Base-by-base conservation (phyloP, 1,140 invertebrate genomes). In the Neodiprion fabricii region DNA sequence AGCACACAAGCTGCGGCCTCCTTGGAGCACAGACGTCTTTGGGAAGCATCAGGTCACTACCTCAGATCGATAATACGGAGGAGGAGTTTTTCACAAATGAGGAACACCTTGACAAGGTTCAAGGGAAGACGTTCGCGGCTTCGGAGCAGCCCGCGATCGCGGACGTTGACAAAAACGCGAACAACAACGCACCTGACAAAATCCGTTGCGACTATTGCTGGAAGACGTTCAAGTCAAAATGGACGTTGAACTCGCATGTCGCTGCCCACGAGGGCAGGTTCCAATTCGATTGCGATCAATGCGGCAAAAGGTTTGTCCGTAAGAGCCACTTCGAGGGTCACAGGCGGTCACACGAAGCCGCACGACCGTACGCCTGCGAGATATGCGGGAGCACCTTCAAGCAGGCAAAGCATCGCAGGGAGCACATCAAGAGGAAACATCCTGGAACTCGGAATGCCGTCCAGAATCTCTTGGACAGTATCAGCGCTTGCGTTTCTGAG, bases 281-380 rank as follows among this genome's bases (percentile, higher is more conserved):
- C 47, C 87, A 88, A 68, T 89, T 85, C 21, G 84, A 86, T 47
- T 89, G 87, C 71, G 80, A 82, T 11, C 84, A 85, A 50, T 89
- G 87, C 53, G 86, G 85, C 7, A 88, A 89, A 67, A 86, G 86
- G 74, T 88, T 89, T 53, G 87, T 89, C 0, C 74, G 88, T 1
- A 89, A 89, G 61, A 88, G 86, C 14, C 88, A 89, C 28, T 89
- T 86, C 21, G 86, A 88, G 70, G 83, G 88, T 0, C 88, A 89
- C 61, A 79, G 86, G 1, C 81, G 86, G 14, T 86, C 86, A 0
- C 88, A 89, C 65, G 85, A 88, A 66, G 84, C 88, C 1, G 85
- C 86, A 1, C 78, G 87, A 7, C 87, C 88, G 0, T 89, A 85
- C 48, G 83, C 85, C 2, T 89, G 87, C 67, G 85, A 89, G 12